Conservation (phyloP, 2,113 vertebrate genomes). For the Hypanus sabinus region DNA sequence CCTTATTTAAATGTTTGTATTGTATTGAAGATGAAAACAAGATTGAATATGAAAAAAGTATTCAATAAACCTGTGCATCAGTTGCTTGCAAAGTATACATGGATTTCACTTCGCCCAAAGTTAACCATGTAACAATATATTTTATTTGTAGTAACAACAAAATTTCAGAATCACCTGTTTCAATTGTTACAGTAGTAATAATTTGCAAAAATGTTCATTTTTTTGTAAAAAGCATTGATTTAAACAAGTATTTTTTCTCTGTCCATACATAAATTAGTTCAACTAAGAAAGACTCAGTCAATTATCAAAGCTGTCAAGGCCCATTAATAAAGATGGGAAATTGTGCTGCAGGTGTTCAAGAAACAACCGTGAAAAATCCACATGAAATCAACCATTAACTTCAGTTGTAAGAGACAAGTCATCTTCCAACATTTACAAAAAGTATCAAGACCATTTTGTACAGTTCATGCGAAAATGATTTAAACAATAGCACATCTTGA, state of each 20-base stretch:
- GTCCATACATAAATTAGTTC: background rate
- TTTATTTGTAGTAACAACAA: background rate
- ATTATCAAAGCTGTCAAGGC: conserved; percentile 6
- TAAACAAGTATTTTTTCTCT: background rate
- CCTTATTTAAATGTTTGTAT: background rate
- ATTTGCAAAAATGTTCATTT: background rate
- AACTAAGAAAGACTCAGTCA: conserved; percentile 21
- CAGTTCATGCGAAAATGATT: background rate
- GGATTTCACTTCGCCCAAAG: too few relatives aligned
- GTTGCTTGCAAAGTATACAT: background rate
- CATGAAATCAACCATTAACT: conserved; percentile 25
- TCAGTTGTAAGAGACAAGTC: background rate
- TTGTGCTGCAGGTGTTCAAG: conserved; percentile 23
- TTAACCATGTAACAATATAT: background rate
- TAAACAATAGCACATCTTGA: background rate
- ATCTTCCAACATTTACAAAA: background rate
- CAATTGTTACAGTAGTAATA: background rate
- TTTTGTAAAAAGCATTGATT: background rate
- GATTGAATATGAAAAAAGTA: background rate
- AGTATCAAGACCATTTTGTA: background rate
- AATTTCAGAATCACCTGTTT: background rate
- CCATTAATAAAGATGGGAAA: background rate
- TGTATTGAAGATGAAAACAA: background rate
- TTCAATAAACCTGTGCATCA: background rate
- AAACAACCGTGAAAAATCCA: conserved; percentile 13